Percentiles rank a stretch among this genome's conserved stretches.
These are phyloP conservation scores for Peromyscus aztecus DNA, from an alignment of 2,797 vertebrate species.

Conservation along the genomic window DNA sequence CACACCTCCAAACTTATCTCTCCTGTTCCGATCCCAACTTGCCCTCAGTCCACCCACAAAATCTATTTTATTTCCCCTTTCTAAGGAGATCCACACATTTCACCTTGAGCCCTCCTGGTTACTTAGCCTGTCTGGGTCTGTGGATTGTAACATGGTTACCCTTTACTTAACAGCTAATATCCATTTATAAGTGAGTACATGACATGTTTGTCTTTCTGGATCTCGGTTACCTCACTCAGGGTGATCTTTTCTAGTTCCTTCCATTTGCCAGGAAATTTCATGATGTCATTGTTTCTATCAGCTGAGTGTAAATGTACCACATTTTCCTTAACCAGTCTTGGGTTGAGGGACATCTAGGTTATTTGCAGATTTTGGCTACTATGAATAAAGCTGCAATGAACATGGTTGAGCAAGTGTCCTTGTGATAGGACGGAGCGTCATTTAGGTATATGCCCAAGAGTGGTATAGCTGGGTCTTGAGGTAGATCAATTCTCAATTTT, in stretches of 20 bases:
- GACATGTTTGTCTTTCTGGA: background rate
- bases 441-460: background rate
- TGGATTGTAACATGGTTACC: background rate
- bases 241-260: background rate
- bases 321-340: background rate
- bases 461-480: background rate
- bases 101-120: background rate
- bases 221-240: background rate
- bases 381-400: background rate
- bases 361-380: background rate
- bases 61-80: background rate
- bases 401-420: background rate
- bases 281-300: background rate
- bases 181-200: background rate
- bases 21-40: background rate
- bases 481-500: background rate
- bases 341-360: background rate
- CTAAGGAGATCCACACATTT: background rate
- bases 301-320: background rate
- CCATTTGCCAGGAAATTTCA: background rate
- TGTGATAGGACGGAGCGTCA: background rate
- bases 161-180: background rate
- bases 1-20: background rate
- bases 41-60: background rate
- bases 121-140: background rate